These are phyloP conservation scores for Lysandra coridon DNA, from an alignment of 2,888 invertebrate species.

Conservation along the genomic window DNA sequence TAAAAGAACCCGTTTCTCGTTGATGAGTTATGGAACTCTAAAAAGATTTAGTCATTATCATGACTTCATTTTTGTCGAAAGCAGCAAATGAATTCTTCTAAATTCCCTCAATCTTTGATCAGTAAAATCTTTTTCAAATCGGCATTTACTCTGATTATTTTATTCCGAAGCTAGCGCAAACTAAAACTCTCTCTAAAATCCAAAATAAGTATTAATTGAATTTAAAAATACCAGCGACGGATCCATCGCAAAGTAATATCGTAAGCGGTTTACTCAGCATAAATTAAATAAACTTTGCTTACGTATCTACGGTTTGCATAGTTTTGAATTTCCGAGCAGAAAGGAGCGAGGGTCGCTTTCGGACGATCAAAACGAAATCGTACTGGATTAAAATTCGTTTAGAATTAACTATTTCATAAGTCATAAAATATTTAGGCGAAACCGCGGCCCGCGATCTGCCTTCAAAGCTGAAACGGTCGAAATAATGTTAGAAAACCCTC, in stretches of 20 bases:
- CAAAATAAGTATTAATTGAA: conserved; percentile 28
- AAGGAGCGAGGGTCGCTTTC: conserved; percentile 31
- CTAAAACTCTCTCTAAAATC: conserved; percentile 8
- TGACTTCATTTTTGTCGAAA: background rate
- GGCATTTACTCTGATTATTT: background rate
- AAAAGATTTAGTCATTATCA: background rate
- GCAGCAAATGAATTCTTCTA: background rate
- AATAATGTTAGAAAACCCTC: conserved; percentile 71
- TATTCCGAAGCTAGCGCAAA: background rate
- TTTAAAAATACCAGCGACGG: conserved; percentile 26
- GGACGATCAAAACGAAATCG: conserved; percentile 44
- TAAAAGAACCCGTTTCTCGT: background rate
- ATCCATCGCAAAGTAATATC: conserved; percentile 29
- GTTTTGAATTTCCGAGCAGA: conserved; percentile 31
- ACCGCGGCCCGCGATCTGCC: conserved; percentile 61
- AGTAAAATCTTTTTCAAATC: background rate
- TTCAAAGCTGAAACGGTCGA: conserved; percentile 70
- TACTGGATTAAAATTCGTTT: conserved; percentile 37
- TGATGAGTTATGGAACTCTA: background rate
- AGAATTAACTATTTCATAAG: conserved; percentile 66
- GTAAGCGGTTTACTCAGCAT: conserved; percentile 30
- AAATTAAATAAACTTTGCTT: conserved; percentile 31
- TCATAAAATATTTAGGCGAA: conserved; percentile 75
- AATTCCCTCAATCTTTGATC: background rate
- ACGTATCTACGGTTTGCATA: conserved; percentile 31